A percentile compares a stretch with the other conserved stretches of the same genome.
Conservation (phyloP, 2,113 vertebrate species). For the Pteruthius melanotis region DNA sequence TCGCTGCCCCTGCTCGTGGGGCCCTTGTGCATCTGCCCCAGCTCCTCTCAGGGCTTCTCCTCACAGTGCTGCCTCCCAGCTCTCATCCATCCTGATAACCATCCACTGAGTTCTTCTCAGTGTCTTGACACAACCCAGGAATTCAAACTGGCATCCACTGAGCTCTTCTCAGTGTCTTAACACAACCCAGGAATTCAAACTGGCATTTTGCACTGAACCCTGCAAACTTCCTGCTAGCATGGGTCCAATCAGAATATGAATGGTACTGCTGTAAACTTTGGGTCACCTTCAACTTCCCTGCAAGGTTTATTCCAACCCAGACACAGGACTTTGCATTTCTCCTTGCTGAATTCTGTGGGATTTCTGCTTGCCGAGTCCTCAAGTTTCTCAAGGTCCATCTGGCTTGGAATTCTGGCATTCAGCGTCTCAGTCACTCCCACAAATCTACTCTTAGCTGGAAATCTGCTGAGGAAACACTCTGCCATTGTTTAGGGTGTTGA, state of each 20-base stretch:
- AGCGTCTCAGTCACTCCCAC: neutral
- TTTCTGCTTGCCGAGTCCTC: neutral
- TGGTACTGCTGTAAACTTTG: neutral
- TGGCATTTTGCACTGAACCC: neutral
- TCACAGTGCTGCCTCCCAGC: fast-evolving
- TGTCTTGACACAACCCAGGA: neutral
- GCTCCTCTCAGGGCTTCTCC: neutral
- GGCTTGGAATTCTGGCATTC: neutral
- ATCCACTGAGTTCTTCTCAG: neutral
- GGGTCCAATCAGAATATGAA: neutral
- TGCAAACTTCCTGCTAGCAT: neutral
- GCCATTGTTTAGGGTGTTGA: neutral
- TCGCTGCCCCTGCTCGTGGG: fast-evolving
- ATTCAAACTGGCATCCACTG: no score
- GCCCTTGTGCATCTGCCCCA: neutral
- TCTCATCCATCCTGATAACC: neutral
- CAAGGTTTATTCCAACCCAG: neutral
- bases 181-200: neutral
- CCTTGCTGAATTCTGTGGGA: neutral
- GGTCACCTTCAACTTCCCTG: neutral
- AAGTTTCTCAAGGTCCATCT: neutral
- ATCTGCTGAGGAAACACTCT: neutral
- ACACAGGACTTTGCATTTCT: neutral
- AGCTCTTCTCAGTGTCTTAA: neutral
- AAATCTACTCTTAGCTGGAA: neutral